phyloP scores from a whole-genome alignment of 2,888 invertebrate genomes.

The Thalpophila matura region DNA sequence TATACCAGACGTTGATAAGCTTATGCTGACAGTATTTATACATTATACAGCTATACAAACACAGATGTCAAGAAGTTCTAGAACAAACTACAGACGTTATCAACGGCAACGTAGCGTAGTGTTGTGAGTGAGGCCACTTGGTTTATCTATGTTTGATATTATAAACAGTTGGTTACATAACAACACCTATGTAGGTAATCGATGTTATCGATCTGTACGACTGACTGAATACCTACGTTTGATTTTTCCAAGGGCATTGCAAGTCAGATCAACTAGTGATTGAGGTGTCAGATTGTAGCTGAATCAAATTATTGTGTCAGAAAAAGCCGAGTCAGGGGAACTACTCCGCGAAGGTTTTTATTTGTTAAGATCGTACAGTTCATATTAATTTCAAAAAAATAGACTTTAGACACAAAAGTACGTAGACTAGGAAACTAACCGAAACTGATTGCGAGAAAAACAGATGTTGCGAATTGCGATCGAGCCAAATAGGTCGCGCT shows the following conservation, averaged over 20 bases:
- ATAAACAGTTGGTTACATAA: conserved; percentile 57
- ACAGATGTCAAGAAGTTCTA: conserved; percentile 55
- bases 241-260: conserved; percentile 38
- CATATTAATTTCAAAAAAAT: conserved; percentile 37
- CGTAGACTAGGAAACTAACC: conserved; percentile 26
- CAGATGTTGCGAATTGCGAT: conserved; percentile 32
- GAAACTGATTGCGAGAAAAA: conserved; percentile 25
- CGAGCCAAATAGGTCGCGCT: conserved; percentile 46
- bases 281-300: background rate
- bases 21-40: conserved; percentile 42
- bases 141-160: conserved; percentile 50
- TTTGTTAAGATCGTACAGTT: conserved; percentile 33
- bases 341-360: background rate
- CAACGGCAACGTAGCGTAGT: conserved; percentile 41
- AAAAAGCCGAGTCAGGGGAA: background rate
- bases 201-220: conserved; percentile 44
- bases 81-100: conserved; percentile 54
- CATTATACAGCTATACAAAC: conserved; percentile 40
- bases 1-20: conserved; percentile 39
- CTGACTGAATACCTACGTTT: conserved; percentile 42
- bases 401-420: conserved; percentile 23
- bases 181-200: conserved; percentile 45
- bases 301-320: background rate
- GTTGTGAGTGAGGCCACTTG: conserved; percentile 42
- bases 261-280: conserved; percentile 5